Conservation (phyloP, 2,888 invertebrate species). For the Melinaea menophilus region DNA sequence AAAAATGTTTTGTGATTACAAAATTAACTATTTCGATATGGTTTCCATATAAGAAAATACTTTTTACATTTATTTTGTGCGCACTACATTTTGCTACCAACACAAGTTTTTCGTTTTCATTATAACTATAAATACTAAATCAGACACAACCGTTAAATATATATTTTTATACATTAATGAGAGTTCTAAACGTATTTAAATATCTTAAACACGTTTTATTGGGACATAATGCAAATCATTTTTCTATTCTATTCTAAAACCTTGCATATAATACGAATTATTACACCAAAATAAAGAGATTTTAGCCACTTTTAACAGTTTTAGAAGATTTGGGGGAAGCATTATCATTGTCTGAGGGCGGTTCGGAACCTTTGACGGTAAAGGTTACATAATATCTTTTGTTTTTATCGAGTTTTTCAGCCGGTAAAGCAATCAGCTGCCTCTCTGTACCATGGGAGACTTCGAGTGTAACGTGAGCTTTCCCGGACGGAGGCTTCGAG, state of each 20-base stretch:
- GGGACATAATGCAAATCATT: slow-evolving; percentile 1
- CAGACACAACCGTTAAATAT: too few species aligned
- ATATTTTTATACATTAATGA: neutral
- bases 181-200: neutral
- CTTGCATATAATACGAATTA: neutral
- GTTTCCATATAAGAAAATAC: too few species aligned
- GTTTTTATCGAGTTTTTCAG: slow-evolving; percentile 90
- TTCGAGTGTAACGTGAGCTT: slow-evolving; percentile 84
- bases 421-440: slow-evolving; percentile 91
- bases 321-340: slow-evolving; percentile 63
- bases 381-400: slow-evolving; percentile 96
- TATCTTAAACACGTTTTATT: neutral
- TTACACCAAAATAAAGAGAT: neutral
- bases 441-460: slow-evolving; percentile 90
- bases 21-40: too few species aligned
- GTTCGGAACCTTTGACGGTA: slow-evolving; percentile 87
- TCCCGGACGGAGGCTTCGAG: slow-evolving; percentile 60
- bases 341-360: slow-evolving; percentile 76
- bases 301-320: slow-evolving; percentile 56
- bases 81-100: too few species aligned
- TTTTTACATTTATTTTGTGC: too few species aligned
- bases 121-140: too few species aligned
- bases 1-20: too few species aligned
- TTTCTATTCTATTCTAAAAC: neutral
- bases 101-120: too few species aligned